phyloP scores from a whole-genome alignment of 2,797 vertebrate genomes.

The Oryzias dopingdopingensis region DNA sequence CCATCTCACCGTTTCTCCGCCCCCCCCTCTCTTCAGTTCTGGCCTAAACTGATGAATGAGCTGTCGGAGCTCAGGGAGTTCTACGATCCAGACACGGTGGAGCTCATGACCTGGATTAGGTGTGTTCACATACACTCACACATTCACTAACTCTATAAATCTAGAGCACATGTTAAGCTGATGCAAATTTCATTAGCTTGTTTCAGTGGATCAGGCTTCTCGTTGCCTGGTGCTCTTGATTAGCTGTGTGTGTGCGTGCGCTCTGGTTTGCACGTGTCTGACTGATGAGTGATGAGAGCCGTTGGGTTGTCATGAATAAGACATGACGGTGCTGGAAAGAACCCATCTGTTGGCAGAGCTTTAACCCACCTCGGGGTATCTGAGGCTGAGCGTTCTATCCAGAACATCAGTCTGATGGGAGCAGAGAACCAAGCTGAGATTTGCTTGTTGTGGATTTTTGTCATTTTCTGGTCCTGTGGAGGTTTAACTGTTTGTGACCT shows the following conservation, averaged over 20 bases:
- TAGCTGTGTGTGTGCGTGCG: constrained; percentile 10
- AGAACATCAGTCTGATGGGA: constrained; percentile 48
- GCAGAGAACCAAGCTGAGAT: constrained; percentile 42
- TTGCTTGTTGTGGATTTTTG: constrained; percentile 30
- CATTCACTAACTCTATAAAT: constrained; percentile 15
- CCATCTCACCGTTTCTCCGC: too few relatives aligned
- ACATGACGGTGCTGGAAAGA: constrained; percentile 59
- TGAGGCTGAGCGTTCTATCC: constrained; percentile 47
- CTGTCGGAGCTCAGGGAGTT: constrained; percentile 94
- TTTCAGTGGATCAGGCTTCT: constrained; percentile 44
- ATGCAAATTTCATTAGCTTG: constrained; percentile 56
- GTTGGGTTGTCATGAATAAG: constrained; percentile 64
- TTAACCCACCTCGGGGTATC: constrained; percentile 48
- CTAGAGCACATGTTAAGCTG: constrained; percentile 40
- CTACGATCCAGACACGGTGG: constrained; percentile 97
- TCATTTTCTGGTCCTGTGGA: constrained; percentile 19
- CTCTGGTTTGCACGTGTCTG: constrained; percentile 33
- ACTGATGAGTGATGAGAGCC: constrained; percentile 62
- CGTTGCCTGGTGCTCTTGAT: constrained; percentile 49
- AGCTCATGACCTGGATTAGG: constrained; percentile 99
- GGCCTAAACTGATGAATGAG: constrained; percentile 91
- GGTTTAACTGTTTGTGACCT: not conserved
- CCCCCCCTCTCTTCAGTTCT: constrained; percentile 77
- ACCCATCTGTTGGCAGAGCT: constrained; percentile 67
- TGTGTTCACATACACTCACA: constrained; percentile 57